phyloP scores from a whole-genome alignment of 2,113 vertebrate species.

The Syrmaticus mikado region DNA sequence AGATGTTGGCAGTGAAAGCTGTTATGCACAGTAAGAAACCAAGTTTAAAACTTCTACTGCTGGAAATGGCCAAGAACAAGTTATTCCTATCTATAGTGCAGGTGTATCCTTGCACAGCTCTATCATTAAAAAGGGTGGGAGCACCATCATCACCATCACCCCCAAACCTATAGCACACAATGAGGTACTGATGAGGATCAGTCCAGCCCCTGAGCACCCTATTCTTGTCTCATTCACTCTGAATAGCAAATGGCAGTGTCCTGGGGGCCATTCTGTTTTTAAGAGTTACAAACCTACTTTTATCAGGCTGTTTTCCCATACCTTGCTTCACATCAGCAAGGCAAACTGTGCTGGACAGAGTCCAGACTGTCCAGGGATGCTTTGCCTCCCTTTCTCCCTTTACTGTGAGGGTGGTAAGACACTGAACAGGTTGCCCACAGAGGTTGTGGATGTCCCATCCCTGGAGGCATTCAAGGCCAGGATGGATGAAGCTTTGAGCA shows the following conservation, averaged over 20 bases:
- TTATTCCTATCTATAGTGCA: not conserved
- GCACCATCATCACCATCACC: not conserved
- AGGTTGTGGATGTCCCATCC: too few species aligned
- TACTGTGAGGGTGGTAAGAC: too few species aligned
- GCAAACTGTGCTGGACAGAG: not conserved
- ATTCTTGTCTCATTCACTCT: rapidly evolving
- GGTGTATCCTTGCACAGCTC: not conserved
- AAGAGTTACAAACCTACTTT: not conserved
- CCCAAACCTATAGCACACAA: not conserved
- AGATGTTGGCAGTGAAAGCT: not conserved
- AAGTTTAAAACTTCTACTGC: not conserved
- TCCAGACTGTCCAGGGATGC: too few species aligned
- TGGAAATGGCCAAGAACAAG: rapidly evolving
- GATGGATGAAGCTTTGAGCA: not conserved
- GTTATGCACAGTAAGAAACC: not conserved
- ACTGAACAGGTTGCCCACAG: too few species aligned
- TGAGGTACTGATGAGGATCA: not conserved
- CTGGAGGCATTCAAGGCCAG: too few species aligned
- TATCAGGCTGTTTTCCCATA: not conserved
- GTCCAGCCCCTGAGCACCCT: not conserved
- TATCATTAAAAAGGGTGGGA: not conserved
- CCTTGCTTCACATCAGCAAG: not conserved
- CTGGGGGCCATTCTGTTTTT: not conserved
- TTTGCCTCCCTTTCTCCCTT: too few species aligned
- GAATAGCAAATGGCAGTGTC: not conserved